phyloP scores from a whole-genome alignment of 2,888 invertebrate species.

The Drosophila tanythrix region DNA sequence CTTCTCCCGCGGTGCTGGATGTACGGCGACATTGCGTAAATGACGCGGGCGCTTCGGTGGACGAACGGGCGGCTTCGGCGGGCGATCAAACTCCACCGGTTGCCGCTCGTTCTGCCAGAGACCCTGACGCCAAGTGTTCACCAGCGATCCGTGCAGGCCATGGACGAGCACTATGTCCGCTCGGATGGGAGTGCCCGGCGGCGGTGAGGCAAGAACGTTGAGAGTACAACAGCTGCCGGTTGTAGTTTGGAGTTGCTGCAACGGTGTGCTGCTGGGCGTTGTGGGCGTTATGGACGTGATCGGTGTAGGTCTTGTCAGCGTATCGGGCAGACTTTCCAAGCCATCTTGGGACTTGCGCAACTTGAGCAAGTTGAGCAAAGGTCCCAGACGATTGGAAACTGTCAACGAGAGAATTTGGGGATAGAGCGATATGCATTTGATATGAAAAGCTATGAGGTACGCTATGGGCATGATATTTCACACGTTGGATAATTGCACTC shows the following conservation, averaged over 20 bases:
- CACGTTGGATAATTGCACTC: constrained; percentile 13
- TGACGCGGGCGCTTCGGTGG: constrained; percentile 83
- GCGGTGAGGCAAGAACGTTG: constrained; percentile 83
- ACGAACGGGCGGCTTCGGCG: constrained; percentile 83
- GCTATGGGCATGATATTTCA: constrained; percentile 19
- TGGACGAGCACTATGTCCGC: constrained; percentile 94
- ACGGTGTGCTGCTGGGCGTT: constrained; percentile 35
- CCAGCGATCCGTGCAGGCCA: constrained; percentile 88
- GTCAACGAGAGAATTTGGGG: constrained; percentile 30
- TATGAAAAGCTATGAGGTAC: constrained; percentile 32
- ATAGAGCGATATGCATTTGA: constrained; percentile 36
- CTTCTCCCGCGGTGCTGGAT: constrained; percentile 82
- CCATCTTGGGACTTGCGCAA: constrained; percentile 80
- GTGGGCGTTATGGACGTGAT: constrained; percentile 52
- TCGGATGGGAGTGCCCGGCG: constrained; percentile 81
- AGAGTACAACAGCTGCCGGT: constrained; percentile 82
- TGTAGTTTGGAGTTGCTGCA: constrained; percentile 37
- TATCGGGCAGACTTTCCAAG: constrained; percentile 81
- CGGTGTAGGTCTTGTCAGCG: constrained; percentile 52
- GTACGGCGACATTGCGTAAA: constrained; percentile 77
- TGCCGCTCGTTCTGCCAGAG: constrained; percentile 86
- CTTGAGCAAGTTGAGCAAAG: constrained; percentile 83
- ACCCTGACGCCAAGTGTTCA: constrained; percentile 93
- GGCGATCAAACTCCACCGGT: constrained; percentile 83
- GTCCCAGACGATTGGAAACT: constrained; percentile 84